Base-by-base conservation (phyloP, 2,888 invertebrate species). In the Rhagophthalmus giganteus region DNA sequence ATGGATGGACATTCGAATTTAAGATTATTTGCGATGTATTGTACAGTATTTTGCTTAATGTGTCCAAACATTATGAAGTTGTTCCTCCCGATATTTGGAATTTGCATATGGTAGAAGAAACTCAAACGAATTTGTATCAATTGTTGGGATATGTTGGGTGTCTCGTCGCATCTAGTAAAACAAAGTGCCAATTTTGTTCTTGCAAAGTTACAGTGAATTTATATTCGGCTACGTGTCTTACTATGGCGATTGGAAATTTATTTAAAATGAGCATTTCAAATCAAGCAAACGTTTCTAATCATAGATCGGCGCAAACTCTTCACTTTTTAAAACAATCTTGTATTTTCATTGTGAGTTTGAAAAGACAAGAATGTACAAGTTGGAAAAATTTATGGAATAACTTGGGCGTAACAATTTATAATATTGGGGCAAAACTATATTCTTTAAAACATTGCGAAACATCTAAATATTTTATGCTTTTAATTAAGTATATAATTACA, bases 331-430 rank as follows among this genome's bases (percentile, higher is more conserved):
- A 51, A 2, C 46, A 34, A 12, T 62, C 58, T 47, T 61, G 58
- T 42, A 35, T 46, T 7, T 10, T 56, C 4, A 40, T 63, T 25
- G 27, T 37, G 14, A 20, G 16, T 1, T 16, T 62, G 8, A 61
- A 63, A 40, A 35, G 45, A 4, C 20, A 50, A n/a, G 48, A 59
- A 12, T 59, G 58, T 38, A 44, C 54, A 15, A 47, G 45, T 15
- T 66, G 62, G 60, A 55, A 50, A 25, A 37, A 25, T 6, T 30
- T 28, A 24, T 65, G 62, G 60, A 52, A 34, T 12, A 35, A 49
- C 11, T 14, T 61, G 10, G 58, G 51, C 9, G 32, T 53, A 4
- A 31, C 47, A 10, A 42, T 61, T 7, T 60, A 63, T 46, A 66
- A 66, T 45, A 54, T 59, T 15, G 61, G 60, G 10, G 52, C 58